Evolutionary conservation across 2,113 vertebrate genomes (phyloP).

Genomic region (Euleptes europaea): DNA sequence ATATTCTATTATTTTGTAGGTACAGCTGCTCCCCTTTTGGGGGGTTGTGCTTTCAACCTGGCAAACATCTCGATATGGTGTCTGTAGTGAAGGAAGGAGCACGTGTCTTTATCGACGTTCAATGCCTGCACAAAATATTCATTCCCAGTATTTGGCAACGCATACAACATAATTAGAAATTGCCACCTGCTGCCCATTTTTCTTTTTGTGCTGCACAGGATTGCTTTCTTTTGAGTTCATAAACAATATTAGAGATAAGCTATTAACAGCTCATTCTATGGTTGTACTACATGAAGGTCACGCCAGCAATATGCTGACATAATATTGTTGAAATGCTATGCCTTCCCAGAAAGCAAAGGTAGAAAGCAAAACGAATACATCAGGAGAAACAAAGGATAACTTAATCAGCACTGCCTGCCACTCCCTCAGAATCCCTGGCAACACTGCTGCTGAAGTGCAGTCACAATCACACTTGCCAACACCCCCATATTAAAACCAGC

Average conservation of each 20-base stretch:
- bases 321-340: background rate
- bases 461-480: background rate
- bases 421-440: background rate
- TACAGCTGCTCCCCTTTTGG: background rate
- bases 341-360: background rate
- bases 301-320: background rate
- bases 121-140: slow-evolving; percentile 6
- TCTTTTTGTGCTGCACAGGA: background rate
- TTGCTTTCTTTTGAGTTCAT: background rate
- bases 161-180: slow-evolving; percentile 18
- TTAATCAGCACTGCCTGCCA: background rate
- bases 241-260: background rate
- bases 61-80: background rate
- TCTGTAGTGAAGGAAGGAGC: background rate
- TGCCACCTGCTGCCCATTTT: slow-evolving; percentile 11
- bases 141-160: background rate
- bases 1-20: background rate
- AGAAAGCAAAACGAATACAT: too few relatives aligned
- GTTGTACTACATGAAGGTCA: background rate
- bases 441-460: too few relatives aligned
- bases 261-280: background rate
- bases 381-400: background rate
- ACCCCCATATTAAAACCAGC: too few relatives aligned
- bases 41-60: background rate
- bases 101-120: background rate